Base-by-base conservation (phyloP, 1,140 invertebrate species). In the Drosophila takahashii region DNA sequence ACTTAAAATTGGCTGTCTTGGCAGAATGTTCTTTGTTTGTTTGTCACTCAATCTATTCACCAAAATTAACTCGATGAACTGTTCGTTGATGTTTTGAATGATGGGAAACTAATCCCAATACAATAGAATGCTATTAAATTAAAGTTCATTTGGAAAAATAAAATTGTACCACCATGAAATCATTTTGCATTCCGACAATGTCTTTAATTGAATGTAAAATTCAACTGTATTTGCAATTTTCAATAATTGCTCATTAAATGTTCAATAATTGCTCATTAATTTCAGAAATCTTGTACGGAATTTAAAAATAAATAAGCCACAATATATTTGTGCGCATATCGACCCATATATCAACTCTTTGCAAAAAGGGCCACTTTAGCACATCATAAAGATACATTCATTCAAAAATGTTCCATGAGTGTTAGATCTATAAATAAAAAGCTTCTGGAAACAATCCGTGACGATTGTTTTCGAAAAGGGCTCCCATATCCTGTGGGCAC, bases 391-490 rank as follows among this genome's bases (percentile, higher is more conserved):
- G 11, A 10, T 26, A 27, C 4, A 4, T 4, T 7, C n/a, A 6
- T n/a, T 27, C 13, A n/a, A 27, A 27, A 27, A 8, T 10, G 1
- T 26, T n/a, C 22, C 4, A 27, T 9, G 10, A 47, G 22, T 47
- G 22, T 27, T 27, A n/a, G 10, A 51, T 65, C 6, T 34, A 8
- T 34, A 66, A 66, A 32, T 60, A 60, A 6, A 13, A 54, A 13
- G 26, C 4, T 34, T 48, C 60, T 67, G 64, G 64, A 67, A 67
- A 26, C 18, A 13, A 65, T 18, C 13, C 64, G 34, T 50, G 37
- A 67, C 50, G 50, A 42, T 65, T 47, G 50, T 62, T 67, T 67
- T 65, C 18, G 18, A 13, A 65, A 64, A 67, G 64, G 64, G 64
- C 64, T 42, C 18, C 10, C 26, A 29, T 51, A 57, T 74, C 42